phyloP scores from a whole-genome alignment of 2,797 vertebrate genomes.

The Muscicapa striata region DNA sequence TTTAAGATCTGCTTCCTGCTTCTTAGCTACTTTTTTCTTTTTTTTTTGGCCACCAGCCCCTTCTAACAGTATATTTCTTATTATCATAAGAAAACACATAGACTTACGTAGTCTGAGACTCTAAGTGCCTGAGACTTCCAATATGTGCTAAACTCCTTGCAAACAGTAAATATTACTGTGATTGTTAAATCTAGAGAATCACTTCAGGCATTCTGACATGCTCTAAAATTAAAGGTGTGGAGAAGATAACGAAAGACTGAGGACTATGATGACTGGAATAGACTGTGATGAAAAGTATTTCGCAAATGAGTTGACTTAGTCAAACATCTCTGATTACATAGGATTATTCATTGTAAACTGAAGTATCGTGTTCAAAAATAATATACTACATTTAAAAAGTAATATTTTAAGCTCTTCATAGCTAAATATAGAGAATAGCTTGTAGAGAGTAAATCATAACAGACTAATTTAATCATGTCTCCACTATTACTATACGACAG shows the following conservation, averaged over 20 bases:
- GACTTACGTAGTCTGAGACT: neutral
- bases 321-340: neutral
- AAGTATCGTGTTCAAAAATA: slow-evolving; percentile 4
- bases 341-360: neutral
- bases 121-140: neutral
- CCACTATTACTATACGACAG: neutral
- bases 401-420: neutral
- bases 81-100: neutral
- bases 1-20: neutral
- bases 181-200: neutral
- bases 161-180: neutral
- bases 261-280: neutral
- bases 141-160: neutral
- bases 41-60: neutral
- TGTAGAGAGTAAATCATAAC: neutral
- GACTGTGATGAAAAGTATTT: slow-evolving; percentile 2
- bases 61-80: neutral
- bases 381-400: neutral
- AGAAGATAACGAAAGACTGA: neutral
- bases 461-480: neutral
- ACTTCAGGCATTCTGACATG: neutral
- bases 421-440: neutral
- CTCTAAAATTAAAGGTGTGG: slow-evolving; percentile 13
- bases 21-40: neutral
- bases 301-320: neutral